These are phyloP conservation scores for Popillia japonica DNA, from an alignment of 1,140 invertebrate genomes.

Conservation along the genomic window DNA sequence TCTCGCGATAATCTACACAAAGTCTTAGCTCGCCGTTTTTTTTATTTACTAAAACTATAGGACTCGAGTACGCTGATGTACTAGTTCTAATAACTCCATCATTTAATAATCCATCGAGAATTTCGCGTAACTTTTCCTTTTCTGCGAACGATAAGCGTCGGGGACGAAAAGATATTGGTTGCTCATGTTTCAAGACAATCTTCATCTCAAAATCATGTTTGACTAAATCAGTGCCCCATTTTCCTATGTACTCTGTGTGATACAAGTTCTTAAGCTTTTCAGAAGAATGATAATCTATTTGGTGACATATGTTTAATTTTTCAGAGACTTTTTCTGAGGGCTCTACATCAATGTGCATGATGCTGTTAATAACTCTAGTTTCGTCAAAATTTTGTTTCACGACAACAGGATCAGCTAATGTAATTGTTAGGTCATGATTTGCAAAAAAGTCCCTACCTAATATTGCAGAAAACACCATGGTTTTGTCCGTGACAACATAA, in stretches of 20 bases:
- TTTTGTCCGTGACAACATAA: conserved; percentile 13
- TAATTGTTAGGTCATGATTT: too few species aligned
- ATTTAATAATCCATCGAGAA: conserved; percentile 51
- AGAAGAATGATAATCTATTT: too few species aligned
- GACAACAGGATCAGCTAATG: too few species aligned
- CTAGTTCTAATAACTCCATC: conserved; percentile 49
- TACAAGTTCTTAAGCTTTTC: too few species aligned
- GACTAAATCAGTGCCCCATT: conserved; percentile 11
- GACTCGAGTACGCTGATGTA: conserved; percentile 50
- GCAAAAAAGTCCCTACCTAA: conserved; percentile 28
- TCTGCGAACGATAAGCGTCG: conserved; percentile 2
- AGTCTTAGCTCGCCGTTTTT: conserved; percentile 51
- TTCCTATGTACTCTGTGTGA: too few species aligned
- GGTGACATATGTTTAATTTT: too few species aligned
- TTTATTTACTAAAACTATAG: conserved; percentile 54
- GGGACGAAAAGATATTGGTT: background rate
- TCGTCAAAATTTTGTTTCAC: too few species aligned
- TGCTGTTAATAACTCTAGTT: background rate
- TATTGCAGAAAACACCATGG: background rate
- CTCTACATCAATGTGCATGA: background rate
- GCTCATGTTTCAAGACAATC: background rate
- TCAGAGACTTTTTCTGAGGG: background rate
- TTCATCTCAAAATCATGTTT: background rate
- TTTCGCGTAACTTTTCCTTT: conserved; percentile 38
- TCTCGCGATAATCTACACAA: conserved; percentile 63